Evolutionary conservation across 92 coral and sea anemone species (phyloP), one percentile per base, ranked within the genome.

Genomic region (Pocillopora grandis): DNA sequence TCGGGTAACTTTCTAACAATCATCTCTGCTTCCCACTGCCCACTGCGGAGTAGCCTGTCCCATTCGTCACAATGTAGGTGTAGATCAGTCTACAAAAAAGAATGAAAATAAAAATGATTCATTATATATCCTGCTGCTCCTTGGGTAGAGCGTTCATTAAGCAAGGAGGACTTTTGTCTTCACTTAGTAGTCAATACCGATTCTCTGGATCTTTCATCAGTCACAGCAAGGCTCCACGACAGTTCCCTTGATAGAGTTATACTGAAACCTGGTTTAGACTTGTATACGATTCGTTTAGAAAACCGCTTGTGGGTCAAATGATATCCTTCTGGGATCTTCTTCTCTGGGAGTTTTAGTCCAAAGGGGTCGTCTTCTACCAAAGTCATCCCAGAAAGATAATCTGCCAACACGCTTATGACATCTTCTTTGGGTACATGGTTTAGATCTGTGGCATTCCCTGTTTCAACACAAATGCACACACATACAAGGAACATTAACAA

Each of bases 261-360:
- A 16, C 56, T 36, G 13, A 69, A 69, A 2, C 78, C 86, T n/a
- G 56, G 68, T 12, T 20, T 21, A 2, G 31, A 8, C 1, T 20
- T 31, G 55, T 71, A 81, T 1, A 71, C 61, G 31, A 70, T 68
- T 58, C 86, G 66, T 60, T 55, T 60, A 48, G 86, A 81, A 12
- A 36, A 60, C 27, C 86, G 77, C 60, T 73, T 81, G 55, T 81
- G 71, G 70, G 36, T 62, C 2, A 81, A 48, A 20, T 72, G 72
- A 73, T 71, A 81, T 71, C 86, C 86, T 2, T 58, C 61, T 12
- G 78, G 86, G 12, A 12, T 1, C 21, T 71, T 49, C 23, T 17
- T 36, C 61, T 36, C 62, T 17, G 86, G 86, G 2, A 81, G 71
- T 35, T 42, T 27, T 68, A 81, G 77, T 33, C 59, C 86, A 49